Evolutionary conservation across 1,140 invertebrate genomes (phyloP).

Genomic region (Drosophila quadrilineata): DNA sequence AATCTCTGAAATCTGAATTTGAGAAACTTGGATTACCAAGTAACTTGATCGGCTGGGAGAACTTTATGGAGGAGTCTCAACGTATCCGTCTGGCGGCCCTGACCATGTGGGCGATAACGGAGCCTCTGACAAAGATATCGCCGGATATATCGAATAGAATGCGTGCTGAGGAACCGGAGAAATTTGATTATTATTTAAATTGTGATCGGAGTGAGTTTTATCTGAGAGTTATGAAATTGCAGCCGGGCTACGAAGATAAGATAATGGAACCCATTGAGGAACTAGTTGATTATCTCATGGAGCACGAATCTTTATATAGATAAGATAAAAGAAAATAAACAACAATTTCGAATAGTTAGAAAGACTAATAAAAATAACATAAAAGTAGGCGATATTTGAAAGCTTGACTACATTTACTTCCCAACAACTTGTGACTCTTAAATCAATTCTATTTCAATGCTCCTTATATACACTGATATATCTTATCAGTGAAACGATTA

Average conservation of each 20-base stretch:
- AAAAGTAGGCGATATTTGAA: background rate
- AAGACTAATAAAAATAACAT: background rate
- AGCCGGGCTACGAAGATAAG: constrained; percentile 52
- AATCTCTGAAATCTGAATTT: constrained; percentile 26
- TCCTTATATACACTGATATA: too few relatives aligned
- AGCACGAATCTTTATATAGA: background rate
- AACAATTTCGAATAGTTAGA: too few relatives aligned
- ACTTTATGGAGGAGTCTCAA: constrained; percentile 45
- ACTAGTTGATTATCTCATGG: constrained; percentile 55
- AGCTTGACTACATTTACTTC: background rate
- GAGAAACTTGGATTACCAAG: constrained; percentile 4
- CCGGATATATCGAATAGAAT: constrained; percentile 39
- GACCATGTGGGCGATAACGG: constrained; percentile 49
- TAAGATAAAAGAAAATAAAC: background rate
- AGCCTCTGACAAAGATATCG: constrained; percentile 58
- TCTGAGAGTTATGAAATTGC: constrained; percentile 53
- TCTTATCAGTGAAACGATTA: background rate
- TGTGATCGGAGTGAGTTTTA: constrained; percentile 57
- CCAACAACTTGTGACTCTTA: too few relatives aligned
- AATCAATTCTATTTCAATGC: too few relatives aligned
- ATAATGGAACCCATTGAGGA: constrained; percentile 57
- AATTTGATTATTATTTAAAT: constrained; percentile 70
- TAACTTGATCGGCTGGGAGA: constrained; percentile 19
- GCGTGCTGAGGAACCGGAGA: constrained; percentile 51
- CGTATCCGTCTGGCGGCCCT: constrained; percentile 37